Conservation (phyloP, 2,888 invertebrate species). For the Perdita meconis region DNA sequence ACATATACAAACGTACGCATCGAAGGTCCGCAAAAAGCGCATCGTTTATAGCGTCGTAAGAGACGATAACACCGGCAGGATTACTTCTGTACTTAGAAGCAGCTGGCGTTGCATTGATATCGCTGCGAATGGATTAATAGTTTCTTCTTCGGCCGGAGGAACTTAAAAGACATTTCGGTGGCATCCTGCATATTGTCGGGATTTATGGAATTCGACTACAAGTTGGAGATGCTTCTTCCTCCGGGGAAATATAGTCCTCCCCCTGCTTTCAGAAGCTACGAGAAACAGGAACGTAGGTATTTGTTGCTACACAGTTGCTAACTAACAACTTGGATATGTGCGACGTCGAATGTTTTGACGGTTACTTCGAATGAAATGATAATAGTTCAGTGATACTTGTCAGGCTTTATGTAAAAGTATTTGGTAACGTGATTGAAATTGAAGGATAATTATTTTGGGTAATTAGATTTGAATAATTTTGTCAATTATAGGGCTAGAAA, state of each 20-base stretch:
- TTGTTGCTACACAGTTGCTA: neutral
- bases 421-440: no score
- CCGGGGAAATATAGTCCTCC: constrained; percentile 33
- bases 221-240: constrained; percentile 33
- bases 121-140: constrained; percentile 64
- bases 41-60: constrained; percentile 22
- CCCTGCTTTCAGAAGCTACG: constrained; percentile 19
- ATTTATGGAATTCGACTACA: constrained; percentile 48
- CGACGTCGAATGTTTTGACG: no score
- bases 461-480: no score
- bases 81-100: constrained; percentile 64
- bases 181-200: constrained; percentile 36
- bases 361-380: no score
- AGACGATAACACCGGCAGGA: constrained; percentile 58
- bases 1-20: constrained; percentile 17
- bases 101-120: constrained; percentile 56
- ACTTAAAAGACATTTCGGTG: constrained; percentile 23
- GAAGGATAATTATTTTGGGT: no score
- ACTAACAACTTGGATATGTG: no score
- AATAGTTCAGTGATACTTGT: no score
- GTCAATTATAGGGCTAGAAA: no score
- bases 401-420: no score
- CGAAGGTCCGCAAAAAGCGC: constrained; percentile 28
- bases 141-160: constrained; percentile 54
- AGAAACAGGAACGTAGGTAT: neutral